Evolutionary conservation across 2,113 vertebrate species (phyloP).

Genomic region (Uria aalge): DNA sequence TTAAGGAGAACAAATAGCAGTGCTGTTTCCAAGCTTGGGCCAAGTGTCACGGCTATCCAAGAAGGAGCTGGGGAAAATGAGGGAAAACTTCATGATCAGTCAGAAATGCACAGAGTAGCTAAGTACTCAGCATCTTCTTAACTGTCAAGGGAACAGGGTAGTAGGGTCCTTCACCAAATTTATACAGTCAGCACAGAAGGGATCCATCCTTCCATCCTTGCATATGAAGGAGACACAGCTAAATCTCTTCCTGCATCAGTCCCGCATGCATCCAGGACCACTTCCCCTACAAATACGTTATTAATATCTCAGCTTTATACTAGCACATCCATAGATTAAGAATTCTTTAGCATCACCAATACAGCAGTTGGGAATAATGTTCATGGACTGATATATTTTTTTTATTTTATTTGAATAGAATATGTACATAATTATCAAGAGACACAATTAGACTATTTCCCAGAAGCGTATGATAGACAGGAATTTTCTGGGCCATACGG

Average conservation of each 20-base stretch:
- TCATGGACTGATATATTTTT: background rate
- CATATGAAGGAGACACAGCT: background rate
- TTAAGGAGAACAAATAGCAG: background rate
- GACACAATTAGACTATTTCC: background rate
- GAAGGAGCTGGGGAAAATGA: background rate
- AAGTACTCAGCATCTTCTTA: background rate
- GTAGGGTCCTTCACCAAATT: background rate
- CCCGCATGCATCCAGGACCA: too few species aligned
- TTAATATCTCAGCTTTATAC: background rate
- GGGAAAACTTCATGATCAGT: background rate
- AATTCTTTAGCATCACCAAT: background rate
- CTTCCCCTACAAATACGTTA: accelerated
- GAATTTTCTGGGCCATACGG: background rate
- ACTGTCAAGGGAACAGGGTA: background rate
- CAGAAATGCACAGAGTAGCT: background rate
- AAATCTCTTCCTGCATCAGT: background rate
- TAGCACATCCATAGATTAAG: background rate
- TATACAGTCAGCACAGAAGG: background rate
- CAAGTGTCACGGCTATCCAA: background rate
- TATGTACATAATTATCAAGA: background rate
- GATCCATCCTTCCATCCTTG: background rate
- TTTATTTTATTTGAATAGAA: background rate
- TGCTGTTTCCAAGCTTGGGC: background rate
- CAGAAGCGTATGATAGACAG: background rate
- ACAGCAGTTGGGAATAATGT: background rate